These are phyloP conservation scores for Drosophila sturtevanti DNA, from an alignment of 1,140 invertebrate species.

Conservation along the genomic window DNA sequence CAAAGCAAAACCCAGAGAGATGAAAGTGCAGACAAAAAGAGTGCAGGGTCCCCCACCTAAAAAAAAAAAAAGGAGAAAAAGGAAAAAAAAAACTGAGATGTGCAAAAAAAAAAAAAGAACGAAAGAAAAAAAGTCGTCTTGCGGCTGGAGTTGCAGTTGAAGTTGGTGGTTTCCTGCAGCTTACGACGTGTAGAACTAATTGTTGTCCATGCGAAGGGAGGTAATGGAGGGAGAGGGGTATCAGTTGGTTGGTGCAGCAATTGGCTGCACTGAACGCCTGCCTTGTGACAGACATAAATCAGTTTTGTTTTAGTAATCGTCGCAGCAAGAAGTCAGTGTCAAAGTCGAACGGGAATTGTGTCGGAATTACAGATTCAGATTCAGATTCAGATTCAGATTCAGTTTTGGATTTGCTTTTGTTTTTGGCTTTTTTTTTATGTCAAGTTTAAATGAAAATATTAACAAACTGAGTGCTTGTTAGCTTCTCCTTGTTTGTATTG, in stretches of 20 bases:
- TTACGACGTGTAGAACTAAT: slow-evolving; percentile 83
- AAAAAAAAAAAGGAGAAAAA: not conserved
- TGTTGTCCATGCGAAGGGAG: slow-evolving; percentile 61
- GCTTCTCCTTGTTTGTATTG: not conserved
- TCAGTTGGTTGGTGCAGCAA: slow-evolving; percentile 42
- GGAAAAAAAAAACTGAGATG: not conserved
- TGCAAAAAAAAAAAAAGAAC: not conserved
- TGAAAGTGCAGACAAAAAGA: slow-evolving; percentile 73
- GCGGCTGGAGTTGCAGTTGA: slow-evolving; percentile 20
- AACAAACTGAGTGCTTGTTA: not conserved
- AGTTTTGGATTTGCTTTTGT: not conserved
- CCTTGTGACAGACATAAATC: slow-evolving; percentile 79
- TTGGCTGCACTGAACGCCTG: slow-evolving; percentile 62
- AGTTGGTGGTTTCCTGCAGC: slow-evolving; percentile 77
- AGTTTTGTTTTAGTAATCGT: slow-evolving; percentile 79
- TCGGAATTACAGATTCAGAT: slow-evolving; percentile 16
- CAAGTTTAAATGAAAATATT: slow-evolving; percentile 2
- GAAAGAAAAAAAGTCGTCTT: not conserved
- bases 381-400: slow-evolving; percentile 24
- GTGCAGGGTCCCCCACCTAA: slow-evolving; percentile 34
- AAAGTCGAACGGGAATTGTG: slow-evolving; percentile 26
- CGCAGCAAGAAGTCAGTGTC: slow-evolving; percentile 72
- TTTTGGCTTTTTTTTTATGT: slow-evolving; percentile 17
- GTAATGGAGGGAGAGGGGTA: not conserved
- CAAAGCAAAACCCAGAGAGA: slow-evolving; percentile 45